A percentile compares a stretch with the other conserved stretches of the same genome.
phyloP scores from a whole-genome alignment of 37 sponge, comb jelly and placozoan species.

The Geodia barretti region DNA sequence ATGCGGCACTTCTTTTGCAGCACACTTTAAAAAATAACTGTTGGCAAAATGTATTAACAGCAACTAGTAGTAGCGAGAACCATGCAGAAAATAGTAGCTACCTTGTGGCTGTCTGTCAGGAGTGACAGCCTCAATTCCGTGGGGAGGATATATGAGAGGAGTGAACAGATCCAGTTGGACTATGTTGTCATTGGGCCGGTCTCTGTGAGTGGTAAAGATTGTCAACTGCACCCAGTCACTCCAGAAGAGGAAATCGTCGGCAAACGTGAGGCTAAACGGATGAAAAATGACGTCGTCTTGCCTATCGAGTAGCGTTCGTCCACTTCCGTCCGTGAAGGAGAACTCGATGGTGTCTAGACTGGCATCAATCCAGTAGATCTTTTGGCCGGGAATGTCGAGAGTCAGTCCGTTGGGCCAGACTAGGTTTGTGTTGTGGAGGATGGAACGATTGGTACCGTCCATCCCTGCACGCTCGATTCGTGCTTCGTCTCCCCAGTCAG shows the following conservation, averaged over 20 bases:
- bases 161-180: not conserved
- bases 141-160: not conserved
- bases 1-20: too few relatives aligned
- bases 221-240: conserved; percentile 57
- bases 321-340: conserved; percentile 25
- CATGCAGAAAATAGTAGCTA: too few relatives aligned
- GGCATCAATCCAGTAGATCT: conserved; percentile 49
- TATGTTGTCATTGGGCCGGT: not conserved
- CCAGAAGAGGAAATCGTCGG: conserved; percentile 57
- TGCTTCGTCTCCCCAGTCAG: conserved; percentile 58
- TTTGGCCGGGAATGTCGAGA: conserved; percentile 16
- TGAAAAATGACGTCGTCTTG: conserved; percentile 8
- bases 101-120: conserved; percentile 10
- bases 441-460: conserved; percentile 56
- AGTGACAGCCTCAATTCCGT: conserved; percentile 37
- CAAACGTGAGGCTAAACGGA: conserved; percentile 61
- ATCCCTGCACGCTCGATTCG: conserved; percentile 61
- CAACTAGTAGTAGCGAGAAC: too few relatives aligned
- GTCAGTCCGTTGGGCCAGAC: conserved; percentile 58
- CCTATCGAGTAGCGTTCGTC: conserved; percentile 1
- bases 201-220: conserved; percentile 29
- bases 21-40: too few relatives aligned
- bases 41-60: too few relatives aligned
- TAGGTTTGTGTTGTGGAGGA: conserved; percentile 32
- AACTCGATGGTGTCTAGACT: conserved; percentile 30